Percentiles rank a stretch among this genome's conserved stretches.
phyloP scores from a whole-genome alignment of 2,113 vertebrate species.

The Larimichthys polyactis region DNA sequence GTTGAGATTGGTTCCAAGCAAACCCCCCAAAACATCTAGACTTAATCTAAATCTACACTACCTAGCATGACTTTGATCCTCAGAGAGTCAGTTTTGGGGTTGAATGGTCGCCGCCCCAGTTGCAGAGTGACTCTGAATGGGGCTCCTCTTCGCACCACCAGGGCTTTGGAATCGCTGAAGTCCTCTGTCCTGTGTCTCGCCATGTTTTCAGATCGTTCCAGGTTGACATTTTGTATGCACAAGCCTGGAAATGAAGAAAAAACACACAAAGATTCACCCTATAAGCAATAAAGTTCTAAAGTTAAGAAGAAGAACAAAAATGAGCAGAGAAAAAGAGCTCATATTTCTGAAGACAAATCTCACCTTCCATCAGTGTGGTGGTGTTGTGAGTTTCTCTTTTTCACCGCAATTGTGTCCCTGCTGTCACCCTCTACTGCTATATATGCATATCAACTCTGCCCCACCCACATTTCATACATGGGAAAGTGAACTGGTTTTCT shows the following conservation, averaged over 20 bases:
- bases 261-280: too few species aligned
- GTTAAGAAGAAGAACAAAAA: not conserved
- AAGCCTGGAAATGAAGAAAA: constrained; percentile 56
- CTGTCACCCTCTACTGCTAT: constrained; percentile 30
- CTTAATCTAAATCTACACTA: constrained; percentile 34
- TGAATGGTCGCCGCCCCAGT: constrained; percentile 62
- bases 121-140: constrained; percentile 69
- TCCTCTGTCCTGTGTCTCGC: constrained; percentile 71
- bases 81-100: constrained; percentile 66
- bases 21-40: not conserved
- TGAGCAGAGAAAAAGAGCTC: not conserved
- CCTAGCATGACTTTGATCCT: constrained; percentile 73
- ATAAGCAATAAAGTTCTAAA: not conserved
- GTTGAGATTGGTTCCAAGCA: not conserved
- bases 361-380: constrained; percentile 73
- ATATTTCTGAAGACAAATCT: constrained; percentile 32
- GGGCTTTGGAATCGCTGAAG: constrained; percentile 57
- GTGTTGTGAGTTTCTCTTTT: constrained; percentile 7
- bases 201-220: constrained; percentile 72
- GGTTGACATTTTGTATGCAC: constrained; percentile 51
- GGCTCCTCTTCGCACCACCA: constrained; percentile 83
- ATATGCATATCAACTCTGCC: constrained; percentile 42
- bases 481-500: constrained; percentile 17
- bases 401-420: not conserved
- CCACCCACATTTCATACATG: constrained; percentile 21